Evolutionary conservation across 2,888 invertebrate genomes (phyloP), one percentile per base, ranked within the genome.

Genomic region (Harmothoe impar): DNA sequence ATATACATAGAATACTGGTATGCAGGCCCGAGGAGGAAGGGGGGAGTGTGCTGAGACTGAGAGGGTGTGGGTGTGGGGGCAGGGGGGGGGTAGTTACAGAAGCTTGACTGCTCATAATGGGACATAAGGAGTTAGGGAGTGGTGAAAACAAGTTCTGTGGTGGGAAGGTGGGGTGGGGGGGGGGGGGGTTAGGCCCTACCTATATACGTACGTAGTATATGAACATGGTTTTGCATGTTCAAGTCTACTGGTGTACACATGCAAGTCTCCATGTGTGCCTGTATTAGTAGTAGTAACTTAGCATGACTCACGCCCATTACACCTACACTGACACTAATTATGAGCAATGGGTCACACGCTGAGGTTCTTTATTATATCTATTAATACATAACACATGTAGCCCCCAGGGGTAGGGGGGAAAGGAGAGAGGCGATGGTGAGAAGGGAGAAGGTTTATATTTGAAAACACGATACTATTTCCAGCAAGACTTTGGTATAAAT

Each of bases 91-190:
- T 12, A 29, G 31, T 3, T 12, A 29, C 33, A 78, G 78, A 31
- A 78, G 86, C 25, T 54, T 54, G 86, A 86, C 52, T 54, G 56
- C 56, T 86, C 56, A 56, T 86, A 56, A 86, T 52, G 86, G 25
- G 54, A n/a, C 12, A 7, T 15, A 31, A 25, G 29, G 29, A 25
- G 86, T 17, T 7, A 29, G 23, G 52, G 54, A 31, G 54, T 56
- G 86, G 54, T 12, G 86, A 77, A 25, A 77, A 77, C 77, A 77
- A 77, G 77, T 43, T 43, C 77, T 77, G 77, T 20, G 68, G 68
- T 68, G 25, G 68, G 77, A 7, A 29, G 15, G 43, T 43, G 43
- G 10, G 43, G 43, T 7, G 43, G 43, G 43, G 43, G 43, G n/a
- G 43, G 43, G 43, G 43, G 43, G 43, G 3, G 43, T 43, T 43